Base-by-base conservation (phyloP, 2,797 vertebrate genomes). In the Spinus pinus region DNA sequence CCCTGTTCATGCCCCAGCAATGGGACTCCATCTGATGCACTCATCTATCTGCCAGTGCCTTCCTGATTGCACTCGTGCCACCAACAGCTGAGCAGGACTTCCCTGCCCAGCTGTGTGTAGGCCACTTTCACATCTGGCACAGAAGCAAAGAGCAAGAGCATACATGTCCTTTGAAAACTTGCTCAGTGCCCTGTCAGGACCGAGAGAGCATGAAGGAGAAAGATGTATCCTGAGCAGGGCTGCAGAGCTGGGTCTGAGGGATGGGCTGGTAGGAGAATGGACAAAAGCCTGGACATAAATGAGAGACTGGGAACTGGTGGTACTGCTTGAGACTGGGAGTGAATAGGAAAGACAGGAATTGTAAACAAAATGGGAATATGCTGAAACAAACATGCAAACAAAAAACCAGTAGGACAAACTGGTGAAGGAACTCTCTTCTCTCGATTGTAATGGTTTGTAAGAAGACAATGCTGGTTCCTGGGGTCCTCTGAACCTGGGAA, bases 41-140 rank as follows among this genome's bases (percentile, higher is more conserved):
- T 3, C 8, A 47, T 60, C 33, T 70, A 11, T 61, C 56, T 81
- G 78, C 25, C 78, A 78, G 2, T 51, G 71, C 49, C 60, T 49
- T 54, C 78, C 13, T 41, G 70, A 78, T 3, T 28, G 39, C 66
- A 41, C 31, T 41, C 11, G 2, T 5, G 60, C 25, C 58, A 49
- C 54, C 0, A 0, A 19, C 0, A 0, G 69, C 82, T 58, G 53
- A 47, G 53, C 78, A 74, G 39, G 27, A n/a, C 58, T 37, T 69
- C 75, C 42, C 64, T 74, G 74, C 60, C 47, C 67, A 93, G 93
- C 53, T 84, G 62, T 42, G 30, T 28, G 27, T 14, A 44, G 39
- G 56, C 54, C 60, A 42, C 41, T 42, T 69, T 46, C 77, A 62
- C 51, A 90, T n/a, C 80, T 90, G 74, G 37, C 46, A 28, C 20